phyloP scores from a whole-genome alignment of 2,888 invertebrate species.

The Tridacna crocea region DNA sequence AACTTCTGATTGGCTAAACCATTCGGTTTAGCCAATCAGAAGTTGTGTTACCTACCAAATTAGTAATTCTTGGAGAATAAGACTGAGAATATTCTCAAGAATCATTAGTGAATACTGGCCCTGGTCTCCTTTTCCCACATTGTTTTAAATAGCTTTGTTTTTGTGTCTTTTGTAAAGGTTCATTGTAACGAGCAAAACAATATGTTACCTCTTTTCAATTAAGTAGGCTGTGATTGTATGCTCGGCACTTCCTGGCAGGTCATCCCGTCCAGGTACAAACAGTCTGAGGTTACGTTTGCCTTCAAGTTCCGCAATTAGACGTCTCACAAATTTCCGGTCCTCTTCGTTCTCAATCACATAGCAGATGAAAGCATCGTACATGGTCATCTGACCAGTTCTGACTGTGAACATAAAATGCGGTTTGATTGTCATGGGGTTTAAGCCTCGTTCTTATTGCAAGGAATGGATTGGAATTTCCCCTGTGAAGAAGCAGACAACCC shows the following conservation, averaged over 20 bases:
- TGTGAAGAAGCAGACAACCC: too few species aligned
- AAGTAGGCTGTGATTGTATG: slow-evolving; percentile 68
- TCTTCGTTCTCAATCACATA: slow-evolving; percentile 54
- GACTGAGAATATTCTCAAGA: too few species aligned
- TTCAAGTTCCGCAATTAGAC: slow-evolving; percentile 58
- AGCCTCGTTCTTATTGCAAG: too few species aligned
- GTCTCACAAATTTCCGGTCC: slow-evolving; percentile 69
- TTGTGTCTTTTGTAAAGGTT: too few species aligned
- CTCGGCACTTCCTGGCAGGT: slow-evolving; percentile 69
- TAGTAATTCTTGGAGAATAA: too few species aligned
- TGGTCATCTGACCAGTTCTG: slow-evolving; percentile 18
- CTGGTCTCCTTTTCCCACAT: too few species aligned
- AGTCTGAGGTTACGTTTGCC: slow-evolving; percentile 64
- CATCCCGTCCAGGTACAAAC: slow-evolving; percentile 73
- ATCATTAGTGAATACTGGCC: too few species aligned
- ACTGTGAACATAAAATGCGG: slow-evolving; percentile 28
- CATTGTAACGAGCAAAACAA: neutral
- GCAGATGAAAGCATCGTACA: slow-evolving; percentile 75
- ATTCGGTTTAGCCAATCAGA: too few species aligned
- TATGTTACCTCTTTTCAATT: slow-evolving; percentile 73
- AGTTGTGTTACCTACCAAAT: too few species aligned
- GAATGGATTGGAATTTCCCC: too few species aligned
- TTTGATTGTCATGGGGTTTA: neutral
- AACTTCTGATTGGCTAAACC: too few species aligned
- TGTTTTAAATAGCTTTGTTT: too few species aligned